Conservation (phyloP, 2,113 vertebrate species). For the Isurus oxyrinchus region DNA sequence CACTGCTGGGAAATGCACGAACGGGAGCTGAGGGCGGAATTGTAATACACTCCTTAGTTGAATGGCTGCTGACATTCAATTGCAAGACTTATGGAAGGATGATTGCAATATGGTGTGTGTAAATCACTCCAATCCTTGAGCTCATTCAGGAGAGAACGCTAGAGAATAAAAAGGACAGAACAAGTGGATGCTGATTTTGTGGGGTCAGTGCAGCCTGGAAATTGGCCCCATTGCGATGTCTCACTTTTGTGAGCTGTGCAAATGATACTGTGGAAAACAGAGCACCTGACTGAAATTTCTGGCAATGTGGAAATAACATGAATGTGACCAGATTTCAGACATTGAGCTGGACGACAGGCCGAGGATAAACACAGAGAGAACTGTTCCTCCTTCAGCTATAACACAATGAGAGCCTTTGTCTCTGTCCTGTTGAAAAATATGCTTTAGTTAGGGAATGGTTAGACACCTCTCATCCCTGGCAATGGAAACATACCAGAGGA, state of each 20-base stretch:
- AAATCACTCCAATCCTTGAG: not conserved
- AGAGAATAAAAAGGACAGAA: not conserved
- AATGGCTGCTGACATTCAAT: not conserved
- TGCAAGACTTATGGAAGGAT: not conserved
- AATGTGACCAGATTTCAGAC: not conserved
- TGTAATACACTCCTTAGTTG: not conserved
- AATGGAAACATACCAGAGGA: not conserved
- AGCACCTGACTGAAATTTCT: not conserved
- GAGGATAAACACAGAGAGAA: not conserved
- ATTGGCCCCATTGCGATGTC: not conserved
- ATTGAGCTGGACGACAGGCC: not conserved
- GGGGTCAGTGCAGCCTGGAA: not conserved
- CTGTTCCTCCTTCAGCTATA: not conserved
- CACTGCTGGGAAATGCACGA: not conserved
- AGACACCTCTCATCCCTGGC: not conserved
- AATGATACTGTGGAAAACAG: not conserved
- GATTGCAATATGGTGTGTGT: not conserved
- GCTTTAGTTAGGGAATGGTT: not conserved
- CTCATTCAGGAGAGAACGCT: not conserved
- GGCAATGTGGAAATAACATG: not conserved
- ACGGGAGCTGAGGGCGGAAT: not conserved
- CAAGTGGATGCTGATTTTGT: not conserved
- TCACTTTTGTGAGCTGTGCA: not conserved
- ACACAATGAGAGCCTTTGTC: not conserved
- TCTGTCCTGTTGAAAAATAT: not conserved